phyloP scores from a whole-genome alignment of 1,140 invertebrate genomes.

The Cydia splendana region DNA sequence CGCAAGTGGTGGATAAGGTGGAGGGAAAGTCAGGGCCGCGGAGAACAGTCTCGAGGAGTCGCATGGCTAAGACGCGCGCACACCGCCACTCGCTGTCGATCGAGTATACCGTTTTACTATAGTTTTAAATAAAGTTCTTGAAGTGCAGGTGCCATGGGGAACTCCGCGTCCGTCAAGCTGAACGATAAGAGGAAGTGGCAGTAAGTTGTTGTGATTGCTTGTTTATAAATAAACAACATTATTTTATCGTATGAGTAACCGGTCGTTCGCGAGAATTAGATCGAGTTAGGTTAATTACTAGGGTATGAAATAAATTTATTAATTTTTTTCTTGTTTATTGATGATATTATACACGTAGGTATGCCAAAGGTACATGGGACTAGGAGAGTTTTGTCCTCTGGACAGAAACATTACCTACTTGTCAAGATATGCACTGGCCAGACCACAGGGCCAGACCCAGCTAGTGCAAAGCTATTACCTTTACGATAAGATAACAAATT shows the following conservation, averaged over 20 bases:
- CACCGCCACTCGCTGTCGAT: background rate
- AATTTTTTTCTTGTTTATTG: background rate
- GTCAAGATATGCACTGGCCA: too few species aligned
- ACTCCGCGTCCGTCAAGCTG: conserved; percentile 66
- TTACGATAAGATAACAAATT: too few species aligned
- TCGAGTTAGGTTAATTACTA: background rate
- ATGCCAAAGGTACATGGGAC: too few species aligned
- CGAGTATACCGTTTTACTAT: background rate
- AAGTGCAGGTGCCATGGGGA: conserved; percentile 55
- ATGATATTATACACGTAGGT: too few species aligned
- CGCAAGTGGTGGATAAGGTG: conserved; percentile 44
- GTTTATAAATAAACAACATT: conserved; percentile 17
- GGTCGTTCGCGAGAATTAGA: background rate
- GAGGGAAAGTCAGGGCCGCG: conserved; percentile 70
- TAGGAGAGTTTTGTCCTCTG: too few species aligned
- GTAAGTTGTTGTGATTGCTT: conserved; percentile 55
- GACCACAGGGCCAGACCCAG: too few species aligned
- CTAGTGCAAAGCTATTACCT: too few species aligned
- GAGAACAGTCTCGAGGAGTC: conserved; percentile 42
- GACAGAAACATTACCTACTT: too few species aligned
- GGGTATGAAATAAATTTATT: background rate
- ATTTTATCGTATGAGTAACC: background rate
- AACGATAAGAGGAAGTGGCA: conserved; percentile 70
- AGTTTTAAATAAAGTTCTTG: conserved; percentile 15
- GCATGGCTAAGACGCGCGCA: conserved; percentile 56